Evolutionary conservation across 1,140 invertebrate genomes (phyloP).

Genomic region (Camponotus floridanus): DNA sequence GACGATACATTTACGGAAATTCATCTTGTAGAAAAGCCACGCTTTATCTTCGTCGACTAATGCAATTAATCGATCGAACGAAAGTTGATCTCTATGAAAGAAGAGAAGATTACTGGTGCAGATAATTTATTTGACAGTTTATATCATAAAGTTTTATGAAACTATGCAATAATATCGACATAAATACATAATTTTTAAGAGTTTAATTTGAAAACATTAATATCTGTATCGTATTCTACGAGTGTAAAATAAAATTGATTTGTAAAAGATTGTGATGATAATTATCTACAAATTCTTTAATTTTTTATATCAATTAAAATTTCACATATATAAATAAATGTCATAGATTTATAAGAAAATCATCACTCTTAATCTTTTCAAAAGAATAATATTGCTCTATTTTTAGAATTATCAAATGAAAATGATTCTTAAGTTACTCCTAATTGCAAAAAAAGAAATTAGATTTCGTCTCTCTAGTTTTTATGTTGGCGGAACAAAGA

Average conservation of each 20-base stretch:
- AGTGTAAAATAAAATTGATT: neutral
- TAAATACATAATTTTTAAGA: neutral
- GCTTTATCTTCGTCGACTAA: conserved; percentile 34
- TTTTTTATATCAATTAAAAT: neutral
- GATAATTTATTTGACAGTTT: neutral
- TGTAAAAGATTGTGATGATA: neutral
- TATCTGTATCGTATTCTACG: neutral
- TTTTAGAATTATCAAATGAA: conserved; percentile 30
- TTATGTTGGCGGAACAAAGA: neutral
- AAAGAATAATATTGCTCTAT: neutral
- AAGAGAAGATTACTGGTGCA: neutral
- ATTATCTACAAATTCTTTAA: neutral
- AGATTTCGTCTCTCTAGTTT: neutral
- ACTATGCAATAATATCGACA: neutral
- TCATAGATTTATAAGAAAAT: neutral
- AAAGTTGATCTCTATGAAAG: neutral
- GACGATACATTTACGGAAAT: neutral
- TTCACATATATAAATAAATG: neutral
- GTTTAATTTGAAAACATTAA: neutral
- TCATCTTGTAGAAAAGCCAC: neutral
- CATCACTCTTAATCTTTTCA: neutral
- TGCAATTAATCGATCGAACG: conserved; percentile 10
- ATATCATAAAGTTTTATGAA: neutral
- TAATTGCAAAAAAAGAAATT: neutral
- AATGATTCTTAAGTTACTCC: conserved; percentile 34